Evolutionary conservation across 2,888 invertebrate genomes (phyloP).

Genomic region (Beris chalybata): DNA sequence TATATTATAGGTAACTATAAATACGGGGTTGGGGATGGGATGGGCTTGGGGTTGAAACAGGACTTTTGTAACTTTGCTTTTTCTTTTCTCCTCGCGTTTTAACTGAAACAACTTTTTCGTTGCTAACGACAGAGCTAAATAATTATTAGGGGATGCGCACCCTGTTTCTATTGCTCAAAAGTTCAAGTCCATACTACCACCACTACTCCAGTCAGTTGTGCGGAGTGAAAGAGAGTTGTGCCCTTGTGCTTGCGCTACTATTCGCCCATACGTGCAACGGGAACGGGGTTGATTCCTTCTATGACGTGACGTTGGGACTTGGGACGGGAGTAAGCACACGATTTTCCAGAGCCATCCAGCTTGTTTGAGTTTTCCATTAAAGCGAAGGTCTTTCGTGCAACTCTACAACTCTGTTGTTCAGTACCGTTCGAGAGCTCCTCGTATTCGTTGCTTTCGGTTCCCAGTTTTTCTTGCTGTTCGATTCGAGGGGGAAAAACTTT

Average conservation of each 20-base stretch:
- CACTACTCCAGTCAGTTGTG: too few species aligned
- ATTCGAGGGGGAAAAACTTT: too few species aligned
- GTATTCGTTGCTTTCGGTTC: slow-evolving; percentile 16
- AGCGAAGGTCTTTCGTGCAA: slow-evolving; percentile 29
- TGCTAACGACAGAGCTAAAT: slow-evolving; percentile 22
- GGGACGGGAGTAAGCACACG: background rate
- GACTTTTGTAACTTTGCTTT: too few species aligned
- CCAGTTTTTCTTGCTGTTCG: background rate
- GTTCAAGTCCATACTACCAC: slow-evolving; percentile 11
- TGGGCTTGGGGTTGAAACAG: too few species aligned
- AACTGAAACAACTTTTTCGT: slow-evolving; percentile 18
- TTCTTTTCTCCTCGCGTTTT: too few species aligned
- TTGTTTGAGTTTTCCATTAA: slow-evolving; percentile 12
- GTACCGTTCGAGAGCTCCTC: slow-evolving; percentile 37
- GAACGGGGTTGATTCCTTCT: slow-evolving; percentile 18
- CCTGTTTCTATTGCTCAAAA: slow-evolving; percentile 5
- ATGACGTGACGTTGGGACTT: background rate
- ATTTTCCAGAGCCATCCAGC: slow-evolving; percentile 16
- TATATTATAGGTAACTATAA: too few species aligned
- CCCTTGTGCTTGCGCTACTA: background rate
- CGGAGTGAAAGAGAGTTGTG: background rate
- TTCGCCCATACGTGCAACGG: background rate
- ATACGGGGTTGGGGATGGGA: too few species aligned
- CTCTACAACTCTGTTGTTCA: slow-evolving; percentile 33
- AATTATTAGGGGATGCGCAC: slow-evolving; percentile 28